Evolutionary conservation across 1,140 invertebrate genomes (phyloP).

Genomic region (Musca domestica): DNA sequence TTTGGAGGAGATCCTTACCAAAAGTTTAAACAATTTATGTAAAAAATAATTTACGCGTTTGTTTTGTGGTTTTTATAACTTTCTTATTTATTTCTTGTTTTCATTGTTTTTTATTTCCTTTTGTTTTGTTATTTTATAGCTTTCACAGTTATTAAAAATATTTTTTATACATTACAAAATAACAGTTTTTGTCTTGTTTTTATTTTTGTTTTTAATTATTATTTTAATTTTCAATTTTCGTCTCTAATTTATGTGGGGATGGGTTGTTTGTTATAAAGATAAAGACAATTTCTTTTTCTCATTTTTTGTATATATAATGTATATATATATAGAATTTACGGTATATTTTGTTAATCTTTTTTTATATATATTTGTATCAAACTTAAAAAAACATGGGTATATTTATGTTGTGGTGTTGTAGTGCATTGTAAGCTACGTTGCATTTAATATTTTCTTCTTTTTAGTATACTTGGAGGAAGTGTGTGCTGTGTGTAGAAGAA

Average conservation of each 20-base stretch:
- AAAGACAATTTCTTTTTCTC: no score
- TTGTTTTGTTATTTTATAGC: conserved; percentile 40
- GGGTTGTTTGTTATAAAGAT: no score
- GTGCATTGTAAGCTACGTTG: no score
- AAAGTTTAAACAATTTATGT: neutral
- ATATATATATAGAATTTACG: no score
- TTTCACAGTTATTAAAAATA: conserved; percentile 55
- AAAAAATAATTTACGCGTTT: conserved; percentile 21
- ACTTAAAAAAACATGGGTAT: no score
- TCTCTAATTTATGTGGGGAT: neutral
- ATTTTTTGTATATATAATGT: no score
- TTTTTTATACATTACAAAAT: conserved; percentile 54
- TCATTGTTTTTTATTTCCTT: conserved; percentile 30
- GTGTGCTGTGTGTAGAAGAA: no score
- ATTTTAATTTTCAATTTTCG: conserved; percentile 16
- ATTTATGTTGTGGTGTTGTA: no score
- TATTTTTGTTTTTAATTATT: conserved; percentile 14
- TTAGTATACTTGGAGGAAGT: no score
- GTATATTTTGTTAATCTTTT: no score
- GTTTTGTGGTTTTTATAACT: conserved; percentile 23
- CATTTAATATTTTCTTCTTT: no score
- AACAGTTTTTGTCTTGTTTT: conserved; percentile 38
- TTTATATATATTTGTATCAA: no score
- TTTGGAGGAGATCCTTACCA: neutral
- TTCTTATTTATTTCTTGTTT: conserved; percentile 32